A percentile compares a stretch with the other conserved stretches of the same genome.
Conservation (phyloP, 2,113 vertebrate genomes). For the Ptilonorhynchus violaceus region DNA sequence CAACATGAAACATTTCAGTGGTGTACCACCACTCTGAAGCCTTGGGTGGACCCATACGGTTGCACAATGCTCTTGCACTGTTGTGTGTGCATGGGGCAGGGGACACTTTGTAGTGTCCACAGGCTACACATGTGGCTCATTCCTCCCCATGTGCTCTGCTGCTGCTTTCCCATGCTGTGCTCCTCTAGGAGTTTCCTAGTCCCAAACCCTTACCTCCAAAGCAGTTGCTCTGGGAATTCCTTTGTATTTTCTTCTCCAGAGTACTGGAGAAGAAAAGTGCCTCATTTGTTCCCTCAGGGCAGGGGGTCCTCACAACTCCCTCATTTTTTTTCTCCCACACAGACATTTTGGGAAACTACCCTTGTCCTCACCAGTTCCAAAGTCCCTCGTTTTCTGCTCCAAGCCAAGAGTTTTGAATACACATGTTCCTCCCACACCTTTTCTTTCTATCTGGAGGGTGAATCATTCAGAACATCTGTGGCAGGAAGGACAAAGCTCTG, state of each 20-base stretch:
- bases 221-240: neutral
- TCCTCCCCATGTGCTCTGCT: neutral
- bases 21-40: neutral
- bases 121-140: neutral
- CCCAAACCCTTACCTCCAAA: neutral
- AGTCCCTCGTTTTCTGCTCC: neutral
- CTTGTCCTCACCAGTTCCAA: neutral
- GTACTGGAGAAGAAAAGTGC: neutral
- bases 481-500: slow-evolving; percentile 21
- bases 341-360: neutral
- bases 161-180: neutral
- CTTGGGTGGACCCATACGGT: accelerated
- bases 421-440: neutral
- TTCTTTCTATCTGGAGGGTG: neutral
- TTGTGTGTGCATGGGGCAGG: accelerated
- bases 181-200: neutral
- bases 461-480: neutral
- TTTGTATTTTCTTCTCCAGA: neutral
- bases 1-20: neutral
- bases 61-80: neutral
- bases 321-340: neutral
- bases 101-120: neutral
- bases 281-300: neutral
- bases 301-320: neutral
- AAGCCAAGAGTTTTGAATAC: neutral